Base-by-base conservation (phyloP, 2,113 vertebrate genomes). In the Leuciscus idus region DNA sequence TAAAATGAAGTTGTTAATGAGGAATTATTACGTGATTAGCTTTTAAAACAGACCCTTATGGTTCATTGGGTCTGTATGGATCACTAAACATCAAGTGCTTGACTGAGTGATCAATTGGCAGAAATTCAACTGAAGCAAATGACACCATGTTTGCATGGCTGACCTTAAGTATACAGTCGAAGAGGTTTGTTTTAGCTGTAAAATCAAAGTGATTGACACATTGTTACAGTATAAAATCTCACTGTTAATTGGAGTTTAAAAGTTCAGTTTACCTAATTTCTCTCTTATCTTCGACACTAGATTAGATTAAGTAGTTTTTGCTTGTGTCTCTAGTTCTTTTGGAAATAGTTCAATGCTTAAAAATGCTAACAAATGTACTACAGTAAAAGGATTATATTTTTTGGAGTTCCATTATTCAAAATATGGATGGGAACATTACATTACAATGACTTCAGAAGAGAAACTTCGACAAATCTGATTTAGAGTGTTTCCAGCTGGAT, bases 401-500 rank as follows among this genome's bases (percentile, higher is more conserved):
- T 72, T 36, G 9, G 9, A 1, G 43, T n/a, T 48, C 28, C 43
- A 4, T 68, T 80, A 43, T 80, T 52, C 64, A 61, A 59, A 72
- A 72, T 86, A 70, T 80, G 70, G 68, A 80, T 59, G 64, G 66
- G 39, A 81, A 61, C 57, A 72, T 61, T 26, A 43, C 39, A 70
- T 79, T 59, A 61, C 50, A 68, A 39, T 52, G n/a, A 70, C 10
- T 33, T 81, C 26, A 72, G 26, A n/a, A 78, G 26, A 36, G 84
- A 57, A 79, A 80, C 13, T 43, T 81, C 23, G 36, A 48, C 75
- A 70, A 79, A 68, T 66, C 48, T 64, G 30, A 57, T 59, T 50
- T 80, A 81, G 73, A 86, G 55, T 73, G 64, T n/a, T 80, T 81
- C 77, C 85, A 86, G 85, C 77, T 86, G 85, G 66, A 86, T 59